Base-by-base conservation (phyloP, 2,888 invertebrate species). In the Hydrotaea cyrtoneurina region DNA sequence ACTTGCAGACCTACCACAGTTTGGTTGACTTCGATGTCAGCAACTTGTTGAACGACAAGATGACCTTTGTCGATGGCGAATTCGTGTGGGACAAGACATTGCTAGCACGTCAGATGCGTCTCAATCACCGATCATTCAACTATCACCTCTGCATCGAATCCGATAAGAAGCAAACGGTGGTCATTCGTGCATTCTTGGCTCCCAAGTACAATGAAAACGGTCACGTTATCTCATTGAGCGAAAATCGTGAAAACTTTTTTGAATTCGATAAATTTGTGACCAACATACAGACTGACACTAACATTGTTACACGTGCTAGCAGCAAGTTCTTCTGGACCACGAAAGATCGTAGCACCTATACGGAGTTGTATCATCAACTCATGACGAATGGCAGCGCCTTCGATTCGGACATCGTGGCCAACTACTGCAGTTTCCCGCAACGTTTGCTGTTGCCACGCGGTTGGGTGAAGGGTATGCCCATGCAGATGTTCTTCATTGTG, bases 381-480 rank as follows among this genome's bases (percentile, higher is more conserved):
- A 89, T 92, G 86, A 90, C 90, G 83, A 92, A 94, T 89, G 92
- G 93, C 59, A 93, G n/a, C n/a, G n/a, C 50, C 13, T 39, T 39
- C 11, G 13, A 10, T 10, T 39, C 39, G 11, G 13, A 39, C 7
- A 8, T 4, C 31, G 31, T 31, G 1, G 39, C 1, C 4, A n/a
- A 50, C n/a, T 50, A 94, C 87, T 93, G 93, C 86, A 94, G 94
- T 71, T 94, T 94, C 93, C 95, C 95, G 43, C 93, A 94, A 79
- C 94, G 95, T 86, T 92, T 96, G 31, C 86, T 94, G 82, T 91
- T 96, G 73, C 96, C 96, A 88, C 95, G 94, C 90, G 96, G 94
- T 88, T 93, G 92, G 86, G 88, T 90, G 86, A 93, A 93, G 87
- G 95, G 96, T 85, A 93, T 94, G 93, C 94, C 94, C 13, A 94